phyloP scores from a whole-genome alignment of 2,797 vertebrate genomes.

The Fistularia tabacaria region DNA sequence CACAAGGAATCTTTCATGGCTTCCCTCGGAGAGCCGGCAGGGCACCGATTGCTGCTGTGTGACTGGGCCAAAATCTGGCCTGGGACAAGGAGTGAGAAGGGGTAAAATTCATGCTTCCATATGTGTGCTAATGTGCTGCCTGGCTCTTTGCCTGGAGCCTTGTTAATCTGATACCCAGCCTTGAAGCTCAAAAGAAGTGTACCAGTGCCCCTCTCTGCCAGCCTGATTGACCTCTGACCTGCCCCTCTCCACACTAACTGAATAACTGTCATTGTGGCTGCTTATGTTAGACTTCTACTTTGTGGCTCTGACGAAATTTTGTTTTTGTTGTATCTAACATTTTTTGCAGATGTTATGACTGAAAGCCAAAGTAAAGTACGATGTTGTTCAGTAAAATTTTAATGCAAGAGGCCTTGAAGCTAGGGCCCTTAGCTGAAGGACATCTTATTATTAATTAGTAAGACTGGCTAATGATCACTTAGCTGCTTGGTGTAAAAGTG shows the following conservation, averaged over 20 bases:
- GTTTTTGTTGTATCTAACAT: too few relatives aligned
- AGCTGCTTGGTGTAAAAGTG: conserved; percentile 11
- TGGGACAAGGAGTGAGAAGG: conserved; percentile 43
- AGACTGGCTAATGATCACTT: conserved; percentile 19
- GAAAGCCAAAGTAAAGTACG: neutral
- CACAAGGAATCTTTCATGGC: conserved; percentile 65
- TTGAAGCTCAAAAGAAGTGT: conserved; percentile 48
- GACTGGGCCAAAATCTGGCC: conserved; percentile 51
- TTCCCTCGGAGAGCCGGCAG: conserved; percentile 39
- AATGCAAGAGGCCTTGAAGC: neutral
- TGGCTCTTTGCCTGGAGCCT: conserved; percentile 75
- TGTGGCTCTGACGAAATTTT: neutral
- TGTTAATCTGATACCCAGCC: conserved; percentile 73
- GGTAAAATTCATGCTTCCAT: conserved; percentile 63
- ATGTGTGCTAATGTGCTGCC: conserved; percentile 74
- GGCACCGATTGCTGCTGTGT: conserved; percentile 49
- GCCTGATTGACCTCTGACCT: conserved; percentile 49
- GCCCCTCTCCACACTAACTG: conserved; percentile 33
- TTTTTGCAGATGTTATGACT: neutral
- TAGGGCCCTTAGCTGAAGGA: neutral
- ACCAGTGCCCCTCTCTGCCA: conserved; percentile 48
- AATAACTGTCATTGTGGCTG: conserved; percentile 18
- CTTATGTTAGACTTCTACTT: conserved; percentile 14
- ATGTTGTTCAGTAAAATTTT: neutral
- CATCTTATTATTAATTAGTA: conserved; percentile 1